Evolutionary conservation across 37 sponge, comb jelly and placozoan species (phyloP), one percentile per base, ranked within the genome.

Genomic region (Beroe ovata): DNA sequence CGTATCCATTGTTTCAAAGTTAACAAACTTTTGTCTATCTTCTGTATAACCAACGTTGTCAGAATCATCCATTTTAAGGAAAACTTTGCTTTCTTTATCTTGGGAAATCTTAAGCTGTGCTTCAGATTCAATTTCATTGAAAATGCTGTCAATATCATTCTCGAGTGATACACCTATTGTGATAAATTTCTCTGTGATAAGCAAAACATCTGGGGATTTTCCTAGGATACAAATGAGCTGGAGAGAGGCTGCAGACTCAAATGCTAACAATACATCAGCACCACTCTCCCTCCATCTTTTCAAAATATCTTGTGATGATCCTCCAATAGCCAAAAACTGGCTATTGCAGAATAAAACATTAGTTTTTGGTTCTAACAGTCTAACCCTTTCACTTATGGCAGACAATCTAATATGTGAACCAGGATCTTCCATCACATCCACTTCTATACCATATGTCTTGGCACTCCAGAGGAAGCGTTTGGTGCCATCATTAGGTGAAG

Each of bases 391-490:
- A 8, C 8, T 4, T 19, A 66, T 37, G 1, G 16, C 16, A 32
- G 69, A 66, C 8, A 66, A 4, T 14, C 34, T 30, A 34, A 34
- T 18, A 26, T 66, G 2, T 33, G 25, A 14, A 2, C 1, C 36
- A 8, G 33, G 36, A 29, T 66, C 34, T 30, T 66, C 36, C 16
- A 66, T 14, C 14, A 66, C 35, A 32, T 66, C 35, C 1, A 66
- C 35, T 37, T 66, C 69, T 18, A 30, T 66, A 34, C 35, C 69
- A 29, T 25, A 66, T 2, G 34, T 37, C 14, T 66, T 26, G 8
- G 69, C 69, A 66, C 69, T 66, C 69, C 69, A 66, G 6, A 66
- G 69, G 36, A 66, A 66, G 34, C 69, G 69, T 66, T 66, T 66
- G 3, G 30, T 66, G 18, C 69, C 69, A 33, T 66, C 69, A 30